A percentile compares a stretch with the other conserved stretches of the same genome.
Conservation (phyloP, 2,113 vertebrate species). For the Laticauda colubrina region DNA sequence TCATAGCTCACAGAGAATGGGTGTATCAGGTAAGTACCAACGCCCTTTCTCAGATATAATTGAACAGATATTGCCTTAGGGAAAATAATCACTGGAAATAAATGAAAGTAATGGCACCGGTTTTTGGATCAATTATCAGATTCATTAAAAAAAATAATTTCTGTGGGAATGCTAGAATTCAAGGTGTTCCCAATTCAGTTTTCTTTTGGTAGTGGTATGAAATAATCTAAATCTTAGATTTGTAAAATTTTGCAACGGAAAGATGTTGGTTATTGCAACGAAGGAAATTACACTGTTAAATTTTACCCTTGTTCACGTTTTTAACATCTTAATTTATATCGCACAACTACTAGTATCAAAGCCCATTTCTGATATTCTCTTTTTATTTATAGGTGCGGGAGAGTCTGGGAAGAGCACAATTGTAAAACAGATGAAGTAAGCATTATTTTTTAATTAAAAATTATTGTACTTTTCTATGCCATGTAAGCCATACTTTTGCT, state of each 20-base stretch:
- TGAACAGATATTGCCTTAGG: not conserved
- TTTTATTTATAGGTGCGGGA: slow-evolving; percentile 84
- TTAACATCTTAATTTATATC: not conserved
- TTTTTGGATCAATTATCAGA: not conserved
- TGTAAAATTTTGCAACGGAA: not conserved
- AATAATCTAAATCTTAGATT: not conserved
- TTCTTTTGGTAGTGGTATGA: not conserved
- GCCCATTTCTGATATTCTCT: not conserved
- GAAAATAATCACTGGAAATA: not conserved
- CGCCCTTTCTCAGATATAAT: not conserved
- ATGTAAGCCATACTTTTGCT: not conserved
- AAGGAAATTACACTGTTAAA: not conserved
- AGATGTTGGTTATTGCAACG: not conserved
- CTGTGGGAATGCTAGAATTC: not conserved
- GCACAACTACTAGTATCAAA: not conserved
- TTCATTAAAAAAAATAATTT: not conserved
- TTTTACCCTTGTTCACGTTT: not conserved
- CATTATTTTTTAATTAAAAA: slow-evolving; percentile 26
- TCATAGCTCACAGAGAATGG: too few species aligned
- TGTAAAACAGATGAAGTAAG: slow-evolving; percentile 99
- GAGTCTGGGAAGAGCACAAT: slow-evolving; percentile 99
- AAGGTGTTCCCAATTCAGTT: not conserved
- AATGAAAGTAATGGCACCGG: too few species aligned
- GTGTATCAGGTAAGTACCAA: too few species aligned
- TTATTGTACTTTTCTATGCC: not conserved